Conservation (phyloP, 2,113 vertebrate genomes). For the Theristicus caerulescens region DNA sequence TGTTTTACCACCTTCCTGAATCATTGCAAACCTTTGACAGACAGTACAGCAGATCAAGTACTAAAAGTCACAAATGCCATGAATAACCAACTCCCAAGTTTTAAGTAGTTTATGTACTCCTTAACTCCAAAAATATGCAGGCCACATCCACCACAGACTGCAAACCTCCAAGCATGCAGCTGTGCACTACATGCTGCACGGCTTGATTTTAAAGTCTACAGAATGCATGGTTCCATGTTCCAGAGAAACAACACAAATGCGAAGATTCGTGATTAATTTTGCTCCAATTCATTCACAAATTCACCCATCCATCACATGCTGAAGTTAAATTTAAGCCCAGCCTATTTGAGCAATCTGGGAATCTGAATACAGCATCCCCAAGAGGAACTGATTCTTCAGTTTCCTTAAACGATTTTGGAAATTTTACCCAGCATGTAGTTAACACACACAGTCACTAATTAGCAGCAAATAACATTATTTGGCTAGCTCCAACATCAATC, state of each 20-base stretch:
- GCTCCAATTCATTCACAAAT: neutral
- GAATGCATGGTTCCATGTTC: neutral
- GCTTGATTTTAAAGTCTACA: neutral
- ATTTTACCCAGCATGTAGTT: neutral
- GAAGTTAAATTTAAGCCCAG: neutral
- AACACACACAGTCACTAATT: neutral
- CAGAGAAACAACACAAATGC: neutral
- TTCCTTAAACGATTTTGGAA: neutral
- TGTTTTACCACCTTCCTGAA: neutral
- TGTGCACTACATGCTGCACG: neutral
- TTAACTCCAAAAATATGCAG: neutral
- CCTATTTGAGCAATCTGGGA: neutral
- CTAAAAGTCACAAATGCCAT: neutral
- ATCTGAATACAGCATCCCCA: neutral
- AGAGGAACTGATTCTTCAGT: neutral
- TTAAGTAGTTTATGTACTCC: neutral
- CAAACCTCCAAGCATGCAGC: neutral
- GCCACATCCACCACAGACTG: neutral
- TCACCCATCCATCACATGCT: neutral
- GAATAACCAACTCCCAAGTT: neutral
- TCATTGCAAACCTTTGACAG: neutral
- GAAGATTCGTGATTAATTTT: neutral
- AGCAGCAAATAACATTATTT: neutral
- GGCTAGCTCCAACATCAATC: neutral
- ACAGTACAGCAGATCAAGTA: neutral